Percentiles rank a stretch among this genome's conserved stretches.
Conservation (phyloP, 1,140 invertebrate genomes). For the Trachymyrmex cornetzi region DNA sequence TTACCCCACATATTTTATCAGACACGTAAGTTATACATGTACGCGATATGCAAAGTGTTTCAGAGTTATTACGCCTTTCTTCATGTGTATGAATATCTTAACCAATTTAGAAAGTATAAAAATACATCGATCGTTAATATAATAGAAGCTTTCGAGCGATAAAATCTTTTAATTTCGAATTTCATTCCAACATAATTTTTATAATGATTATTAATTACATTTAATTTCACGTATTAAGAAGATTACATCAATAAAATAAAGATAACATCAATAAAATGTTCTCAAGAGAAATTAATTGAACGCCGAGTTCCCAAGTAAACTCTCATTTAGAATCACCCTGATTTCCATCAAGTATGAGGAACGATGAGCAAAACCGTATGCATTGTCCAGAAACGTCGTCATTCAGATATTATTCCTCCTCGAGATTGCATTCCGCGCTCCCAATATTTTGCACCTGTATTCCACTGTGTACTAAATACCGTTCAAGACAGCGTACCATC, state of each 20-base stretch:
- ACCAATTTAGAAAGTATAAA: conserved; percentile 9
- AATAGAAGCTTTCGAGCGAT: background rate
- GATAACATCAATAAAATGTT: background rate
- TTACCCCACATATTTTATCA: conserved; percentile 40
- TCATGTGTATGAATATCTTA: background rate
- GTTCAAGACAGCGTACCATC: background rate
- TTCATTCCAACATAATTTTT: background rate
- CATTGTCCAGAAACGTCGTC: background rate
- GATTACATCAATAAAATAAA: background rate
- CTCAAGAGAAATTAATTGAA: background rate
- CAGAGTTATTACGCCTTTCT: conserved; percentile 22
- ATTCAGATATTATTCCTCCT: background rate
- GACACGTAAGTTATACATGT: conserved; percentile 17
- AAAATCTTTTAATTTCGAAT: background rate
- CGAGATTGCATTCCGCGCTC: background rate
- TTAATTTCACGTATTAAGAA: background rate
- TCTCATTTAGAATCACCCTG: no score
- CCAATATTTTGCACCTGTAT: conserved; percentile 30
- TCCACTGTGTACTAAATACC: background rate
- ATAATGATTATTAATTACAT: background rate
- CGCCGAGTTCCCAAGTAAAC: no score
- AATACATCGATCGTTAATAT: background rate
- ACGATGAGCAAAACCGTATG: background rate
- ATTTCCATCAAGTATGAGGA: background rate
- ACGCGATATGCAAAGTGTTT: conserved; percentile 32